Base-by-base conservation (phyloP, 2,113 vertebrate species). In the Rhinoderma darwinii region DNA sequence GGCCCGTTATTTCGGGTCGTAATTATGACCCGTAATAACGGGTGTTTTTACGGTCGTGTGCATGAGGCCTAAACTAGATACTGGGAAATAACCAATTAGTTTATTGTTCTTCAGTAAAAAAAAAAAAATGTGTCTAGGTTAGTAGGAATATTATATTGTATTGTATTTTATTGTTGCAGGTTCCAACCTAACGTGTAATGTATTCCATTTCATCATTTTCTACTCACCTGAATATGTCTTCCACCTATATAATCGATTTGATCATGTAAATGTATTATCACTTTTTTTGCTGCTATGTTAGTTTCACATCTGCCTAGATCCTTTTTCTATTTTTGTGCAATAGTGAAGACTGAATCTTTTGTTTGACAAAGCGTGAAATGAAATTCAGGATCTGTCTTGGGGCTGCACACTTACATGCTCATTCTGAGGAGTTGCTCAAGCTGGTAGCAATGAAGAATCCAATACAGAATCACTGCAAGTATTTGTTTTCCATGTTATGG, bases 351-450 rank as follows among this genome's bases (percentile, higher is more conserved):
- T 50, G 44, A 81, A 73, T 81, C 84, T 80, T 81, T 81, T 81
- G 84, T 86, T 86, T 86, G 77, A 86, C 84, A 86, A 86, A 86
- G 84, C 77, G 50, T 86, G 84, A 86, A 86, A 86, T 81, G 80
- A 86, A 81, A 86, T 72, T 86, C 75, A 72, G 79, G 77, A 51
- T 37, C 41, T 73, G 61, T 86, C 84, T 81, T 43, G 22, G 43
- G 77, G 84, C 84, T 56, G 44, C 84, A 50, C 59, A 79, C 61
- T 78, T 81, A 73, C 77, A 73, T 86, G 30, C 73, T 81, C 50
- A 20, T 22, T 30, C 44, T 54, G 9, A 43, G 41, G 63, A 86
- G 75, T 54, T 41, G 30, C 44, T 86, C 51, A 43, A 32, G 77
- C 84, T 73, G 47, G 76, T 56, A 86, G 84, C 84, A 79, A 79